Evolutionary conservation across 2,113 vertebrate species (phyloP).

Genomic region (Platycercus adscitus): DNA sequence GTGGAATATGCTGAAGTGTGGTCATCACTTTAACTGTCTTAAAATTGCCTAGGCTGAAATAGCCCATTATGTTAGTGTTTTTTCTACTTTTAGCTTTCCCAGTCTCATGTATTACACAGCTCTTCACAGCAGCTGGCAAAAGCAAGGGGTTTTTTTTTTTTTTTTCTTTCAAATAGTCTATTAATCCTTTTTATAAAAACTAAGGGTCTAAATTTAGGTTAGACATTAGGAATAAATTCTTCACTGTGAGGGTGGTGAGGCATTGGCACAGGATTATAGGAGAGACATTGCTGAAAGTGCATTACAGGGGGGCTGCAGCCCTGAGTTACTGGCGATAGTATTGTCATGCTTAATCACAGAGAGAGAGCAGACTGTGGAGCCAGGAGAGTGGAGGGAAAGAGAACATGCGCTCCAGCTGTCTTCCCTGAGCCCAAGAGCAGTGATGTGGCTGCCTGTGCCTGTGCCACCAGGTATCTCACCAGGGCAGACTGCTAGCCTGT

Average conservation of each 20-base stretch:
- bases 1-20: not conserved
- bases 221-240: not conserved
- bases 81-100: not conserved
- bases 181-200: not conserved
- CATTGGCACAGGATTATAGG: not conserved
- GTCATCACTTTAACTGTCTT: not conserved
- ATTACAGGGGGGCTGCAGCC: not conserved
- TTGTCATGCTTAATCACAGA: not conserved
- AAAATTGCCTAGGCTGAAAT: not conserved
- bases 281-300: not conserved
- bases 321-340: not conserved
- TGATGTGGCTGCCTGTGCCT: not conserved
- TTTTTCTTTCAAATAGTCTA: not conserved
- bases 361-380: not conserved
- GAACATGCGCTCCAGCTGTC: rapidly evolving
- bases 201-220: not conserved
- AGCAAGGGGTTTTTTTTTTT: not conserved
- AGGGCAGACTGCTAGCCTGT: not conserved
- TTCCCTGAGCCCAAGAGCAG: not conserved
- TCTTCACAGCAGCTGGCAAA: not conserved
- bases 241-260: not conserved
- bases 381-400: too few relatives aligned
- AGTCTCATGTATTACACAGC: not conserved
- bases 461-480: not conserved
- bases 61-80: not conserved